A percentile compares a stretch with the other conserved stretches of the same genome.
phyloP scores from a whole-genome alignment of 2,797 vertebrate species.

The Capromys pilorides region DNA sequence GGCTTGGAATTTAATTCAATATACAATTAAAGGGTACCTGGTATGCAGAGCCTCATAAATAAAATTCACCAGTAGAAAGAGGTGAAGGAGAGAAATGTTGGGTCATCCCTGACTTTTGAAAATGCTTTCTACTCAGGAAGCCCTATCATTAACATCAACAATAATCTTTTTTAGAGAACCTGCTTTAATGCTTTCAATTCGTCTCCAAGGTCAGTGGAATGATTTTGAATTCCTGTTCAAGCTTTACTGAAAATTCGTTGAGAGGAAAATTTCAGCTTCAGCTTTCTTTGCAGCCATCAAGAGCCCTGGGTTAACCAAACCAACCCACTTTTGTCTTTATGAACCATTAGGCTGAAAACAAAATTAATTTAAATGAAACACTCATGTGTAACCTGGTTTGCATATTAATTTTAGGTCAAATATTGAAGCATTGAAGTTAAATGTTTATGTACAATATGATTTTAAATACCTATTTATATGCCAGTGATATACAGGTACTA shows the following conservation, averaged over 20 bases:
- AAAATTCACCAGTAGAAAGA: background rate
- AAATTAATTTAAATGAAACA: constrained; percentile 55
- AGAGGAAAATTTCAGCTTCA: constrained; percentile 18
- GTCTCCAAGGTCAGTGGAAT: constrained; percentile 28
- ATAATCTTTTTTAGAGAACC: constrained; percentile 30
- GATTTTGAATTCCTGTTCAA: constrained; percentile 52
- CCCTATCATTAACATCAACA: constrained; percentile 38
- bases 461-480: constrained; percentile 41
- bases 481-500: background rate
- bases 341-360: constrained; percentile 23
- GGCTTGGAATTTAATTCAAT: background rate
- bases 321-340: background rate
- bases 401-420: constrained; percentile 36
- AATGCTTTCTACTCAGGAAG: constrained; percentile 60
- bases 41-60: background rate
- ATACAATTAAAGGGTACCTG: background rate
- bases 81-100: constrained; percentile 2
- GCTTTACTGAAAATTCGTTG: constrained; percentile 52
- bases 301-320: background rate
- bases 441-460: background rate
- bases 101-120: constrained; percentile 39
- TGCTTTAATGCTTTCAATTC: constrained; percentile 46
- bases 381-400: constrained; percentile 12
- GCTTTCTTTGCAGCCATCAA: background rate
- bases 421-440: constrained; percentile 42